Conservation (phyloP, 2,888 invertebrate species). For the Bellardia pandia region DNA sequence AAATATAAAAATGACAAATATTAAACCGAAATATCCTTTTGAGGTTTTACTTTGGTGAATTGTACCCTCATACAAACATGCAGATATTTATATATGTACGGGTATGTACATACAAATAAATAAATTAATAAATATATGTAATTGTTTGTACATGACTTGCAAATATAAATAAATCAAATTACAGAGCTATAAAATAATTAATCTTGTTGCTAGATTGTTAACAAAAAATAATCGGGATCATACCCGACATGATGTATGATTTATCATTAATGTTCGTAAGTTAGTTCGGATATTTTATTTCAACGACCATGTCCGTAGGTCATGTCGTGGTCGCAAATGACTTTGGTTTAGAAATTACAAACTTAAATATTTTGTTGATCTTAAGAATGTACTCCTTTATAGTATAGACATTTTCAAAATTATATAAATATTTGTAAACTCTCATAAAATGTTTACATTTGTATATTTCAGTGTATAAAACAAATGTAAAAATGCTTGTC, state of each 20-base stretch:
- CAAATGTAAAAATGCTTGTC: not conserved
- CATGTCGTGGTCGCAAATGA: no score
- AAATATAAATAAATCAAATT: not conserved
- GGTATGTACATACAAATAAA: not conserved
- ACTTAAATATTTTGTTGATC: not conserved
- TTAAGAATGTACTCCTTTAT: not conserved
- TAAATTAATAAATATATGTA: not conserved
- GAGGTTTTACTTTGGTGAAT: conserved; percentile 32
- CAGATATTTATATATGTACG: not conserved
- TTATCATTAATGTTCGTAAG: no score
- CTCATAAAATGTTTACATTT: not conserved
- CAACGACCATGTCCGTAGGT: no score
- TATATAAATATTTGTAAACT: not conserved
- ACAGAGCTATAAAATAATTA: not conserved
- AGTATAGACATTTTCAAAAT: not conserved
- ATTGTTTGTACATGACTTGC: not conserved
- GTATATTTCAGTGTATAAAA: not conserved
- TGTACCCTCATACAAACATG: not conserved
- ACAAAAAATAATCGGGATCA: no score
- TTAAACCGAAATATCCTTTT: conserved; percentile 44
- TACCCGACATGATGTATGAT: no score
- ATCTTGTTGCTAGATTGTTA: no score
- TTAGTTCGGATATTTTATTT: no score
- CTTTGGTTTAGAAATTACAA: no score
- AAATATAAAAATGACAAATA: conserved; percentile 31